Base-by-base conservation (phyloP, 1,140 invertebrate species). In the Anastatus disparis region DNA sequence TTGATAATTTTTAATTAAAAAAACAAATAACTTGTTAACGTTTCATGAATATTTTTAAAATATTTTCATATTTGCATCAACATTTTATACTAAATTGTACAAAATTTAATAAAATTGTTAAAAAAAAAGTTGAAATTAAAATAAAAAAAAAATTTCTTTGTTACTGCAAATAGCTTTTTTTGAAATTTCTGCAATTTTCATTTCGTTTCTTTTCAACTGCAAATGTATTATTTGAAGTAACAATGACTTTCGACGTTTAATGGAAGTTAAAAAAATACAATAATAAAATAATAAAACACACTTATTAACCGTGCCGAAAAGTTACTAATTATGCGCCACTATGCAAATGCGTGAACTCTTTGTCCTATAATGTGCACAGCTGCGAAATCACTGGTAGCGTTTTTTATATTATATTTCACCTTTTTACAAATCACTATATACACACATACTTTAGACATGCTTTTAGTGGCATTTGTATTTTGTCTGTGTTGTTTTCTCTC, bases 401-500 rank as follows among this genome's bases (percentile, higher is more conserved):
- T 70, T 38, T 63, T 17, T 44, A 44, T 66, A 53, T 40, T 31
- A 56, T 56, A 56, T 56, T 52, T 75, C 75, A 77, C 74, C 70
- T 72, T n/a, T n/a, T n/a, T 72, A 76, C 69, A 80, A n/a, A 74
- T 79, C 78, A 77, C 78, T 74, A 79, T 65, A 24, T 46, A 62
- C 70, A 79, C 73, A 73, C 73, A 76, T 77, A 78, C 70, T 72
- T 74, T 78, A 81, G 78, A 82, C 80, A 79, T 81, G 82, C 82
- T 84, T 85, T 84, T 84, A 84, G 84, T 84, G 76, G 77, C 79
- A 82, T 84, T 82, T 83, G 78, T 78, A 76, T 74, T 75, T 82
- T 82, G 80, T 82, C 76, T 79, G 74, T 82, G 73, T 78, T 81
- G 72, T 77, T 73, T 75, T 71, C 50, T 55, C 66, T 72, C 65